Evolutionary conservation across 2,797 vertebrate species (phyloP).

Genomic region (Urocyon cinereoargenteus): DNA sequence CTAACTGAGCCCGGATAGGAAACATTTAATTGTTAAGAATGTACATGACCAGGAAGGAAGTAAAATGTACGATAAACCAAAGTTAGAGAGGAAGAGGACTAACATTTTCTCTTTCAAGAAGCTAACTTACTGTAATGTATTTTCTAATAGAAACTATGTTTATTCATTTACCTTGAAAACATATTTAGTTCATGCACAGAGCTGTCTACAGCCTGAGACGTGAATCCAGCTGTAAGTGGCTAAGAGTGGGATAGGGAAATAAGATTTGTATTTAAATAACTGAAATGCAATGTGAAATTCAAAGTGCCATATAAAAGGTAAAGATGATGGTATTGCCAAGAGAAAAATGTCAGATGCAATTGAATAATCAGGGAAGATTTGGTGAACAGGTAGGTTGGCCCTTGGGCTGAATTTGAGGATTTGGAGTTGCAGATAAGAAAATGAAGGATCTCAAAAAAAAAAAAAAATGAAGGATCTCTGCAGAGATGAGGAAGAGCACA

Average conservation of each 20-base stretch:
- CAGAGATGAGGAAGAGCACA: not conserved
- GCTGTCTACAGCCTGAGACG: not conserved
- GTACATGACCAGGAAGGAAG: not conserved
- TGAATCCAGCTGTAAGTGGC: not conserved
- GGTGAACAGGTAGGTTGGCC: not conserved
- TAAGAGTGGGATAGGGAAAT: not conserved
- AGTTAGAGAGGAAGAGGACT: not conserved
- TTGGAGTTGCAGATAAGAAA: not conserved
- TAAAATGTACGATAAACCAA: not conserved
- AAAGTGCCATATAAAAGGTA: not conserved
- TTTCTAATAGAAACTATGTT: not conserved
- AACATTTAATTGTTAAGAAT: not conserved
- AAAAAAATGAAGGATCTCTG: not conserved
- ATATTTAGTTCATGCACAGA: not conserved
- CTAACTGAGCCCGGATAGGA: no score
- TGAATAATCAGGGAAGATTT: not conserved
- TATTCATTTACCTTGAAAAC: slow-evolving; percentile 27
- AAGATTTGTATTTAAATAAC: not conserved
- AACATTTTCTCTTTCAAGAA: slow-evolving; percentile 28
- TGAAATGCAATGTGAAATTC: not conserved
- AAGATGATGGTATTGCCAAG: not conserved
- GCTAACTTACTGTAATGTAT: slow-evolving; percentile 15
- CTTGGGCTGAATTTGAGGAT: not conserved
- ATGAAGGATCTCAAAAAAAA: not conserved
- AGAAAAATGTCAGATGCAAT: not conserved